phyloP scores from a whole-genome alignment of 2,888 invertebrate species.

The Rhimphoctona megacephalus region DNA sequence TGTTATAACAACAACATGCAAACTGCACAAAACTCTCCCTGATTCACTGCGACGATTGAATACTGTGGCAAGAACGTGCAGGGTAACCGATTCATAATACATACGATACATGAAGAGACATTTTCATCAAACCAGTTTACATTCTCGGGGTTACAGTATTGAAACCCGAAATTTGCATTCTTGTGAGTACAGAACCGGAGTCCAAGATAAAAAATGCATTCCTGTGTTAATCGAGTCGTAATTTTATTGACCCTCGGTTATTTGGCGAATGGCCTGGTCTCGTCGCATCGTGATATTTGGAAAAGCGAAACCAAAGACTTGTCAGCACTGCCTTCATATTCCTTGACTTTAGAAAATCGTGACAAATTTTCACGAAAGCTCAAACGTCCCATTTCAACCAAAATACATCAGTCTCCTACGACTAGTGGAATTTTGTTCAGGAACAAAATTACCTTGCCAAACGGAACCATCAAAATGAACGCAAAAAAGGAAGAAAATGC shows the following conservation, averaged over 20 bases:
- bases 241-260: slow-evolving; percentile 72
- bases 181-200: not conserved
- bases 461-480: not conserved
- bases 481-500: slow-evolving; percentile 6
- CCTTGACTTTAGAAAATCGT: not conserved
- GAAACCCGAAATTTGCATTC: slow-evolving; percentile 5
- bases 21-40: slow-evolving; percentile 1
- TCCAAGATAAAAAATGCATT: slow-evolving; percentile 68
- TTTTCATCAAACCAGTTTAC: not conserved
- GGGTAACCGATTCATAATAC: slow-evolving; percentile 24
- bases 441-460: slow-evolving; percentile 20
- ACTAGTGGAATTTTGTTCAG: not conserved
- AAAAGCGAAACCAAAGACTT: slow-evolving; percentile 3
- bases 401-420: slow-evolving; percentile 37
- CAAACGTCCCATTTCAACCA: slow-evolving; percentile 24
- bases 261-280: slow-evolving; percentile 63
- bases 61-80: not conserved
- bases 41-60: slow-evolving; percentile 22
- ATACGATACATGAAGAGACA: not conserved
- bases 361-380: slow-evolving; percentile 30
- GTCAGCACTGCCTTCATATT: not conserved
- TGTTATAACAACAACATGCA: slow-evolving; percentile 35
- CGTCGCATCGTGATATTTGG: slow-evolving; percentile 33
- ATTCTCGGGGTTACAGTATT: not conserved
- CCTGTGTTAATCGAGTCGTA: slow-evolving; percentile 78